phyloP scores from a whole-genome alignment of 2,888 invertebrate genomes.

The Tenthredo amoena region DNA sequence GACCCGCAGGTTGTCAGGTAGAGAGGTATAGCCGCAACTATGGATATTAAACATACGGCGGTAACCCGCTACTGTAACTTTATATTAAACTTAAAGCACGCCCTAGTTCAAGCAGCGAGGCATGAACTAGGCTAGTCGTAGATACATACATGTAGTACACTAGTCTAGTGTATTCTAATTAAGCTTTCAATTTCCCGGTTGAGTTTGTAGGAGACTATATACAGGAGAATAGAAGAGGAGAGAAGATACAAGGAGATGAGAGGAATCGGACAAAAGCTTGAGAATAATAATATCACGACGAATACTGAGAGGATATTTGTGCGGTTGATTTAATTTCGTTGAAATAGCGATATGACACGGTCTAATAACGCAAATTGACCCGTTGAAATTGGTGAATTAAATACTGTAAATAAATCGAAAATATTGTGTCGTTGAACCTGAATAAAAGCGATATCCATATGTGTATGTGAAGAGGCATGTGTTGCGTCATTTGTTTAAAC shows the following conservation, averaged over 20 bases:
- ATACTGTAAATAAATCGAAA: slow-evolving; percentile 44
- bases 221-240: not conserved
- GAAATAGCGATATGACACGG: not conserved
- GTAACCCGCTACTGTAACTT: slow-evolving; percentile 21
- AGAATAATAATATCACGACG: not conserved
- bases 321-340: not conserved
- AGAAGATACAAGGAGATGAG: not conserved
- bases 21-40: not conserved
- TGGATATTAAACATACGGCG: not conserved
- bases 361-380: slow-evolving; percentile 34
- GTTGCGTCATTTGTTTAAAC: slow-evolving; percentile 31
- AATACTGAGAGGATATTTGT: not conserved
- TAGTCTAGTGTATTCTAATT: slow-evolving; percentile 44
- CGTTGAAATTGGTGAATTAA: slow-evolving; percentile 33
- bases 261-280: not conserved
- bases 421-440: slow-evolving; percentile 47
- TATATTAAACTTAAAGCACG: slow-evolving; percentile 38
- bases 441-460: slow-evolving; percentile 10
- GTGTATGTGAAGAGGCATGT: not conserved
- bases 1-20: not conserved
- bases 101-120: slow-evolving; percentile 21
- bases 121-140: slow-evolving; percentile 30
- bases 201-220: slow-evolving; percentile 7
- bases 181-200: slow-evolving; percentile 38
- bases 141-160: not conserved